Base-by-base conservation (phyloP, 2,888 invertebrate species). In the Papilio demoleus region DNA sequence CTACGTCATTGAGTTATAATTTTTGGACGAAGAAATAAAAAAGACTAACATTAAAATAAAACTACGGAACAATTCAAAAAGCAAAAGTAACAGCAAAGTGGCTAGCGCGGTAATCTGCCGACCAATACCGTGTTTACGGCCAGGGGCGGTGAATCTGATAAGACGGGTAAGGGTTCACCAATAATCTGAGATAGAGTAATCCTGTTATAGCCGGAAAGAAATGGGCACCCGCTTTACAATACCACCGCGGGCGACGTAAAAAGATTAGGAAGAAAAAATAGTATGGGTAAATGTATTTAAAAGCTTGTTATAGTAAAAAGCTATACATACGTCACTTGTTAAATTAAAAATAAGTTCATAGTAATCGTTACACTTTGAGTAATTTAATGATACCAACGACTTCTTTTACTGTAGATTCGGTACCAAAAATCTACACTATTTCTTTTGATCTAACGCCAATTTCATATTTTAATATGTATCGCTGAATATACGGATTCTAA, bases 191-290 rank as follows among this genome's bases (percentile, higher is more conserved):
- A 81, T 78, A 76, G 73, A 79, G 78, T 84, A 85, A 88, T 84
- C 85, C 79, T 83, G 84, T 86, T 87, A 84, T 73, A 67, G 70
- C 73, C 74, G 79, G 80, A 85, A 84, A 81, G 81, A 84, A 81
- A 79, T 77, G 75, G 76, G 79, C 78, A 81, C 81, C 79, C 75
- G 82, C 74, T 84, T 83, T 76, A 78, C 71, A 73, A 75, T 82
- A 82, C 80, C 78, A 79, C 75, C 72, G 75, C 70, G 70, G 71
- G 38, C 34, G 31, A 34, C 40, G 36, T 58, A 67, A 31, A 40
- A 12, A 22, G 24, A 53, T 34, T 42, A 38, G 14, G 17, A 14
- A 58, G 38, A 36, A 38, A 79, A 84, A 76, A 53, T 53, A 53
- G 17, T 9, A 31, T n/a, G 31, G n/a, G 53, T n/a, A 5, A 53